Conservation (phyloP, 53 echinoderm and acorn worm species). For the Hippasteria phrygiana region DNA sequence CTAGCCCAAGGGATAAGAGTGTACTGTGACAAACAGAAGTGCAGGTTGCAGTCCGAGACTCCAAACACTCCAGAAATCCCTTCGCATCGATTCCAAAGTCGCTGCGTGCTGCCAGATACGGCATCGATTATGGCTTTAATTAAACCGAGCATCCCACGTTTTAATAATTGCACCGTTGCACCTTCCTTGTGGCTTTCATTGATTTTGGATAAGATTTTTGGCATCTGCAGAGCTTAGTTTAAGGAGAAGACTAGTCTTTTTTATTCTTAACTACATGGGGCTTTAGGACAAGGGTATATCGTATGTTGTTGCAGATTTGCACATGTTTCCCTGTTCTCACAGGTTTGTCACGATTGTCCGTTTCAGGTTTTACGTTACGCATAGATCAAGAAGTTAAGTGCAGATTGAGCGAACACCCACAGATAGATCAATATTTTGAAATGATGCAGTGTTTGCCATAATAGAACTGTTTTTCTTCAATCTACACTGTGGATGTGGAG, state of each 20-base stretch:
- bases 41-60: conserved; percentile 8
- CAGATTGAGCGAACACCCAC: no score
- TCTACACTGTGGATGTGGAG: neutral
- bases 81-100: conserved; percentile 33
- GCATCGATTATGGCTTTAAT: conserved; percentile 53
- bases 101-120: conserved; percentile 18
- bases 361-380: conserved; percentile 26
- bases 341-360: conserved; percentile 3
- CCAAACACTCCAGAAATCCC: conserved; percentile 37
- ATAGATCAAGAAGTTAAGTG: conserved; percentile 42
- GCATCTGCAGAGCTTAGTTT: neutral
- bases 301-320: conserved; percentile 7
- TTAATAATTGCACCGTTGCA: conserved; percentile 19
- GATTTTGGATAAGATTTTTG: conserved; percentile 57
- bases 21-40: conserved; percentile 43
- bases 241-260: neutral
- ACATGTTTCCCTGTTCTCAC: neutral
- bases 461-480: conserved; percentile 13
- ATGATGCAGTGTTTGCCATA: neutral
- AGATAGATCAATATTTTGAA: conserved; percentile 33
- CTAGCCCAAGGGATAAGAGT: conserved; percentile 12
- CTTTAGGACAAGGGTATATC: neutral
- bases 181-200: conserved; percentile 46
- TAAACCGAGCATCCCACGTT: conserved; percentile 43
- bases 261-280: neutral